A percentile compares a stretch with the other conserved stretches of the same genome.
Conservation (phyloP, 1,140 invertebrate genomes). For the Gonatopus flavifemur region DNA sequence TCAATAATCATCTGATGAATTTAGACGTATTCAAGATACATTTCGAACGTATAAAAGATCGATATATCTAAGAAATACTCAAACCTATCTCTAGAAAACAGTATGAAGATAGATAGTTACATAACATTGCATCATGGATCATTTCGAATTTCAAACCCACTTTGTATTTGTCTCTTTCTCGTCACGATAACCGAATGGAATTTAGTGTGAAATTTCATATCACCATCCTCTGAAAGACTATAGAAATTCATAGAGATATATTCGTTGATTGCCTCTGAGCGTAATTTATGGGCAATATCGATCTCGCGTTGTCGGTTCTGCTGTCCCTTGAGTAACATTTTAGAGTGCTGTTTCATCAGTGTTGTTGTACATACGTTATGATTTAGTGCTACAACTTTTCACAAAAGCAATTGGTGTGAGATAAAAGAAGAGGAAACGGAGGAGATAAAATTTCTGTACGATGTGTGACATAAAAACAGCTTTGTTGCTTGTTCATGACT, state of each 20-base stretch:
- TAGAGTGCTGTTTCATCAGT: conserved; percentile 31
- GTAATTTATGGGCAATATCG: conserved; percentile 21
- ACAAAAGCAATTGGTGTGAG: conserved; percentile 6
- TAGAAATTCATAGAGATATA: conserved; percentile 2
- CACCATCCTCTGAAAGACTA: background rate
- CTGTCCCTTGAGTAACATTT: conserved; percentile 29
- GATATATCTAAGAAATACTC: too few relatives aligned
- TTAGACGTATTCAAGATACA: too few relatives aligned
- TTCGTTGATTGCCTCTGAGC: conserved; percentile 3
- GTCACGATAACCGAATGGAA: background rate
- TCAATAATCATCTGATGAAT: too few relatives aligned
- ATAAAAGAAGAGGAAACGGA: conserved; percentile 11
- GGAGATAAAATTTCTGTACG: background rate
- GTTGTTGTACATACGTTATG: conserved; percentile 20
- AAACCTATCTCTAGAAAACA: too few relatives aligned
- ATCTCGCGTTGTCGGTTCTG: conserved; percentile 12
- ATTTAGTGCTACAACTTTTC: conserved; percentile 21
- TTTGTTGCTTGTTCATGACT: background rate
- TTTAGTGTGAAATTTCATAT: background rate
- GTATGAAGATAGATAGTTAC: background rate
- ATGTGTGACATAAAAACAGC: background rate
- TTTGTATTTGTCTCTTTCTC: too few relatives aligned
- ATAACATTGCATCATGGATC: background rate
- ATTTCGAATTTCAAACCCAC: too few relatives aligned
- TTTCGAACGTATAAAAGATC: too few relatives aligned